Conservation (phyloP, 1,140 invertebrate species). For the Trachelipus rathkii region DNA sequence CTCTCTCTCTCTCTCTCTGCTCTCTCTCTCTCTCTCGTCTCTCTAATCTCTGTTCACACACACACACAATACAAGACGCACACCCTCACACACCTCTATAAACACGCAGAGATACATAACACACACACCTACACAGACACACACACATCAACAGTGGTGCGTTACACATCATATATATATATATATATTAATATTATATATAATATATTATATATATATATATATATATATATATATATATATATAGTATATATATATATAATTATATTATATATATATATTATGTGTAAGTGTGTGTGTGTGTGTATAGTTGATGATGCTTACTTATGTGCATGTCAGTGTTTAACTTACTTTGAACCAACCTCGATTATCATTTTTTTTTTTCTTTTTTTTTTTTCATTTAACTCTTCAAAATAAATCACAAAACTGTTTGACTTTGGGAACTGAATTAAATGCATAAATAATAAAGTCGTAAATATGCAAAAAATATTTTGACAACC, state of each 20-base stretch:
- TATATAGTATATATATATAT: background rate
- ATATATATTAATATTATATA: background rate
- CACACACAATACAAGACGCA: no score
- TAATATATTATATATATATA: background rate
- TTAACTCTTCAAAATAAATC: background rate
- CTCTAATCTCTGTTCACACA: no score
- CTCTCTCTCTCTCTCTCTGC: no score
- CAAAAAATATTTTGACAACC: no score
- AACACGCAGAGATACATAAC: no score
- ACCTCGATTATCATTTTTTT: background rate
- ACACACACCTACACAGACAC: no score
- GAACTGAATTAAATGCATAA: background rate
- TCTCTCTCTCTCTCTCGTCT: no score
- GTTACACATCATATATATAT: background rate
- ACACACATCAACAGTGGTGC: no score
- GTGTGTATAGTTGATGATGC: background rate
- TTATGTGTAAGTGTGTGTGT: slow-evolving; percentile 25
- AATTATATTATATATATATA: no score
- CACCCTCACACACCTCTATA: no score
- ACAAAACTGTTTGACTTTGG: background rate
- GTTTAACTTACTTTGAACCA: background rate
- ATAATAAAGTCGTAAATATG: no score
- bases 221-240: background rate
- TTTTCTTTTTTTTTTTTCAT: background rate
- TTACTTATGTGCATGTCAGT: background rate